phyloP scores from a whole-genome alignment of 2,797 vertebrate genomes.

The Ctenopoma kingsleyae region DNA sequence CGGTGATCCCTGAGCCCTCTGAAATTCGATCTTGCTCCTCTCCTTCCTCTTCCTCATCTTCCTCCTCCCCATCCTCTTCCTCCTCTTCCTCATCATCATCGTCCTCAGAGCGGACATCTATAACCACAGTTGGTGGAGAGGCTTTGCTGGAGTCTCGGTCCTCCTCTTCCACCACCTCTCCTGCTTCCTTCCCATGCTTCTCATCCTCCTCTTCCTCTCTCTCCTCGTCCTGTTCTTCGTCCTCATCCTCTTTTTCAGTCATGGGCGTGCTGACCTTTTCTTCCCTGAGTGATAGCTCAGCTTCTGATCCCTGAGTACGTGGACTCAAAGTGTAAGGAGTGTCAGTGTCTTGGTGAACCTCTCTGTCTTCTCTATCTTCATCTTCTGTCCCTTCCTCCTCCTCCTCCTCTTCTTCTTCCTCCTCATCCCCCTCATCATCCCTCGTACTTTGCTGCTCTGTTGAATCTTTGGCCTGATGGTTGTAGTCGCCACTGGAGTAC shows the following conservation, averaged over 20 bases:
- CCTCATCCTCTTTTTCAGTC: conserved; percentile 68
- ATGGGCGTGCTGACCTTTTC: conserved; percentile 64
- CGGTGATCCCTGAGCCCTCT: conserved; percentile 90
- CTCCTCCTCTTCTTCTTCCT: conserved; percentile 69
- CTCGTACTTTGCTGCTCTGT: conserved; percentile 57
- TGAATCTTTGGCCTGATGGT: conserved; percentile 75
- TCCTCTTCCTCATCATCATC: conserved; percentile 88
- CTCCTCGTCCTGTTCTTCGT: conserved; percentile 57
- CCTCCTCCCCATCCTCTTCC: conserved; percentile 85
- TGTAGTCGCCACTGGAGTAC: conserved; percentile 85
- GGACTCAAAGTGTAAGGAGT: conserved; percentile 67
- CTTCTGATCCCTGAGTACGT: conserved; percentile 77
- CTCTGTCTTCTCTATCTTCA: conserved; percentile 55
- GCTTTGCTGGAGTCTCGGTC: conserved; percentile 86
- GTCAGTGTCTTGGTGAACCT: conserved; percentile 59
- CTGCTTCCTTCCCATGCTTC: conserved; percentile 60
- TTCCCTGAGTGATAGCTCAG: conserved; percentile 68
- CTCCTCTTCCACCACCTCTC: conserved; percentile 66
- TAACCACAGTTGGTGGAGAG: conserved; percentile 88
- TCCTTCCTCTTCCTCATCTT: conserved; percentile 79
- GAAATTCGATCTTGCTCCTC: conserved; percentile 86
- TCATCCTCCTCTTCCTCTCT: conserved; percentile 62
- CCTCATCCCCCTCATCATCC: conserved; percentile 76
- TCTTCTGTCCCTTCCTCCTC: conserved; percentile 62
- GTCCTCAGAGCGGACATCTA: conserved; percentile 91